These are phyloP conservation scores for Genyomyrus donnyi DNA, from an alignment of 2,113 vertebrate genomes.

Conservation along the genomic window DNA sequence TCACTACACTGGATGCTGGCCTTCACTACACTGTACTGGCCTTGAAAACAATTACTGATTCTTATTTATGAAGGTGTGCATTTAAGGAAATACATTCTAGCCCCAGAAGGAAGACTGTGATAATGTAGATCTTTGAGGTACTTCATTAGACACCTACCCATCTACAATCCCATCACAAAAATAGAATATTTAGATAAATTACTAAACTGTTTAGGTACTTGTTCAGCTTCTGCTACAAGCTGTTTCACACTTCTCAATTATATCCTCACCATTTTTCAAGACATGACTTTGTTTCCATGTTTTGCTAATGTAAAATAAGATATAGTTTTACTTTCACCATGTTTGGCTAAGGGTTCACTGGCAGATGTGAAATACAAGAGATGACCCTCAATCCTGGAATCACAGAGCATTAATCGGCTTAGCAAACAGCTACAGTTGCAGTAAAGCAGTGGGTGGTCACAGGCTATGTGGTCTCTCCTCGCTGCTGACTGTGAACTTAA, in stretches of 20 bases:
- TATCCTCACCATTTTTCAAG: not conserved
- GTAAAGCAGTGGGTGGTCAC: not conserved
- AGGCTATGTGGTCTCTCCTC: too few relatives aligned
- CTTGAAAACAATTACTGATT: not conserved
- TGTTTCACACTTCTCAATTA: not conserved
- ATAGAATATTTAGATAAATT: not conserved
- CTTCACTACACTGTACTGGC: not conserved
- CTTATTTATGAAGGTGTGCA: not conserved
- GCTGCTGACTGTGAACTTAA: not conserved
- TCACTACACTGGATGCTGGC: not conserved
- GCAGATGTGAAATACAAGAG: not conserved
- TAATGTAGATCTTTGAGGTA: not conserved
- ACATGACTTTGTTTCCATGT: not conserved
- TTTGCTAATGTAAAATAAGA: not conserved
- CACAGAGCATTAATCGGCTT: not conserved
- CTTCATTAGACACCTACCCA: not conserved
- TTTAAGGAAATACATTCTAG: not conserved
- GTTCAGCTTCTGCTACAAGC: slow-evolving; percentile 8
- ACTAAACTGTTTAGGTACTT: not conserved
- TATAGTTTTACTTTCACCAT: not conserved
- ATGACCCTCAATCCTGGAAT: not conserved
- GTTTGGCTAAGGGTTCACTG: not conserved
- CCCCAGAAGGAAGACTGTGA: not conserved
- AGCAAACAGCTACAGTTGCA: not conserved
- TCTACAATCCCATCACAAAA: not conserved